A percentile compares a stretch with the other conserved stretches of the same genome.
Conservation (phyloP, 2,113 vertebrate species). For the Hippocampus mohnikei region DNA sequence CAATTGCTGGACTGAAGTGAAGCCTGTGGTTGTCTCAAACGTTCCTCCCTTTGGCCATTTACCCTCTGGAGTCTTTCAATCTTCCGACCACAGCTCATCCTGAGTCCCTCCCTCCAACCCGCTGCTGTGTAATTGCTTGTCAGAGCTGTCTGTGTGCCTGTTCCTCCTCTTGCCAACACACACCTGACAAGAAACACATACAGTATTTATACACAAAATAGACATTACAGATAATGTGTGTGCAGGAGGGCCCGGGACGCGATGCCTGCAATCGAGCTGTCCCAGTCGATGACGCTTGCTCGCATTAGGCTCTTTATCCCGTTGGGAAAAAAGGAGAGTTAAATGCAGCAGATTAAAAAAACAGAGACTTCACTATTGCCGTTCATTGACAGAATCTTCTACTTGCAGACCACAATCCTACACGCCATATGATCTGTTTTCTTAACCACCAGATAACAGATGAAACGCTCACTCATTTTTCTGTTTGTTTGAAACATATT, state of each 20-base stretch:
- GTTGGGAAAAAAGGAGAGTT: conserved; percentile 8
- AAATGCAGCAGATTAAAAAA: not conserved
- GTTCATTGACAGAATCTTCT: not conserved
- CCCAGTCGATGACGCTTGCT: conserved; percentile 35
- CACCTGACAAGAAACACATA: conserved; percentile 66
- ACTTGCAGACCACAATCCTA: not conserved
- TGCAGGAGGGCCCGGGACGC: conserved; percentile 14
- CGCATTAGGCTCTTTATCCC: conserved; percentile 24
- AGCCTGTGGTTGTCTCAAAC: conserved; percentile 11
- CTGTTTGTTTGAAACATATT: not conserved
- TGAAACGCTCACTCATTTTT: too few relatives aligned
- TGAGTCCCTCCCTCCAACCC: conserved; percentile 41
- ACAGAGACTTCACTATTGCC: not conserved
- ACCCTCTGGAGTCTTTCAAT: conserved; percentile 30
- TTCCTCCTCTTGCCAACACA: conserved; percentile 36
- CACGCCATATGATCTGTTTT: not conserved
- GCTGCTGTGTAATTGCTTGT: conserved; percentile 67
- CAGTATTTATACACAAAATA: conserved; percentile 61
- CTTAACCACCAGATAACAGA: not conserved
- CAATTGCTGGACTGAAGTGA: conserved; percentile 2
- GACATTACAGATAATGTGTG: conserved; percentile 62
- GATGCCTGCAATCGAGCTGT: not conserved
- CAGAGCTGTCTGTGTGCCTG: conserved; percentile 56
- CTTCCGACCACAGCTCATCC: conserved; percentile 39
- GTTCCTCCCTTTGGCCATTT: conserved; percentile 24